phyloP scores from a whole-genome alignment of 2,888 invertebrate genomes.

The Eupithecia insigniata region DNA sequence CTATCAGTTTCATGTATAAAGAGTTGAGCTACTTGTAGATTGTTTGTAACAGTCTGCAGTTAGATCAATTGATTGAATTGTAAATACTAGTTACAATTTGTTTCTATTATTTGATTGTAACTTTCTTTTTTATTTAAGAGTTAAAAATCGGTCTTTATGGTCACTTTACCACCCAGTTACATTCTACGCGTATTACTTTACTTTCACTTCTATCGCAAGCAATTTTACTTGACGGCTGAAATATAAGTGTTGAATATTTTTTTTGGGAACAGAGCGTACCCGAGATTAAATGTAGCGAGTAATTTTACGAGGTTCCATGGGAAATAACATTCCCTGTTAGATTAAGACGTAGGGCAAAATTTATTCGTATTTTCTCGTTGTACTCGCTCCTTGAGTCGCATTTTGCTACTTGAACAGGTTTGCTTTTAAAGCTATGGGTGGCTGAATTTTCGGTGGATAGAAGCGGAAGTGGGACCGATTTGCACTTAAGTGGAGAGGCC shows the following conservation, averaged over 20 bases:
- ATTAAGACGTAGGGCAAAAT: constrained; percentile 38
- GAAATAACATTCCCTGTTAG: constrained; percentile 54
- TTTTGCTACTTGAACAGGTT: neutral
- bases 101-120: too few relatives aligned
- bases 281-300: constrained; percentile 65
- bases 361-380: constrained; percentile 27
- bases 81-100: too few relatives aligned
- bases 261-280: constrained; percentile 49
- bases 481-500: too few relatives aligned
- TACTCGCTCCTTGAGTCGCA: constrained; percentile 1
- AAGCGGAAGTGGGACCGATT: too few relatives aligned
- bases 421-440: neutral
- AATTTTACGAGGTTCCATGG: constrained; percentile 60
- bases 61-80: too few relatives aligned
- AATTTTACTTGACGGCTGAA: constrained; percentile 35
- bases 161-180: neutral
- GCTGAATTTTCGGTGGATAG: neutral
- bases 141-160: too few relatives aligned
- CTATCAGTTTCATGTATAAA: neutral
- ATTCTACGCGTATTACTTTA: constrained; percentile 4
- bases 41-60: too few relatives aligned
- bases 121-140: too few relatives aligned
- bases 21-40: too few relatives aligned
- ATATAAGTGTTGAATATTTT: constrained; percentile 56
- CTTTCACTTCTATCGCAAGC: constrained; percentile 22